Evolutionary conservation across 2,113 vertebrate genomes (phyloP).

Genomic region (Myotis lucifugus): DNA sequence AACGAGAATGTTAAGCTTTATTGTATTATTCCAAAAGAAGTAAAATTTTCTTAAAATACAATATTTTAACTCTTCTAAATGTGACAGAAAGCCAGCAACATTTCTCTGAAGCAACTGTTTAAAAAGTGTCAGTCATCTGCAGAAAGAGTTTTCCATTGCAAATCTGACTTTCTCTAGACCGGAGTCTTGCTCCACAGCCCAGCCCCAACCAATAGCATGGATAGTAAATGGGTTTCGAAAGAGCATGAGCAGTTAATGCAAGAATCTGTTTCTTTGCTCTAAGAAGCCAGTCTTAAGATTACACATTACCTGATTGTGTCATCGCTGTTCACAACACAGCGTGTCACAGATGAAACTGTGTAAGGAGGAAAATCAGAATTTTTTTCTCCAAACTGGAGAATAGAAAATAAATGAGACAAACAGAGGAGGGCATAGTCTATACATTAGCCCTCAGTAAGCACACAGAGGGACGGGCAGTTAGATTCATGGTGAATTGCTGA

Average conservation of each 20-base stretch:
- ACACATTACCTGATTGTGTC: not conserved
- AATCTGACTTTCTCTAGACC: not conserved
- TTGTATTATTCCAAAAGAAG: slow-evolving; percentile 6
- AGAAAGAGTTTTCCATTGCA: not conserved
- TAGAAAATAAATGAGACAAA: not conserved
- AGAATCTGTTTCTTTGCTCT: not conserved
- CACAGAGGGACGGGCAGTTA: not conserved
- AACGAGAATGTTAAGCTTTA: not conserved
- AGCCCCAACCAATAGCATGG: not conserved
- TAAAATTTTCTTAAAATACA: not conserved
- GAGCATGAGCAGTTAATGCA: not conserved
- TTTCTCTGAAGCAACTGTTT: not conserved
- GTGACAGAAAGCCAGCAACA: not conserved
- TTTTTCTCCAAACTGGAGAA: not conserved
- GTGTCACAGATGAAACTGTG: not conserved
- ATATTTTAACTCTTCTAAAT: slow-evolving; percentile 13
- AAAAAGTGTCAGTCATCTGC: not conserved
- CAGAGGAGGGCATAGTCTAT: not conserved
- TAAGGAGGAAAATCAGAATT: not conserved
- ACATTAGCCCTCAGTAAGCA: not conserved
- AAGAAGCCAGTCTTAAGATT: not conserved
- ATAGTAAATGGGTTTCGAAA: not conserved
- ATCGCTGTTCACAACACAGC: not conserved
- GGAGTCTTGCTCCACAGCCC: not conserved
- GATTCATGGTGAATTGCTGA: not conserved